A percentile compares a stretch with the other conserved stretches of the same genome.
phyloP scores from a whole-genome alignment of 2,888 invertebrate species.

The Cephus nigrinus region DNA sequence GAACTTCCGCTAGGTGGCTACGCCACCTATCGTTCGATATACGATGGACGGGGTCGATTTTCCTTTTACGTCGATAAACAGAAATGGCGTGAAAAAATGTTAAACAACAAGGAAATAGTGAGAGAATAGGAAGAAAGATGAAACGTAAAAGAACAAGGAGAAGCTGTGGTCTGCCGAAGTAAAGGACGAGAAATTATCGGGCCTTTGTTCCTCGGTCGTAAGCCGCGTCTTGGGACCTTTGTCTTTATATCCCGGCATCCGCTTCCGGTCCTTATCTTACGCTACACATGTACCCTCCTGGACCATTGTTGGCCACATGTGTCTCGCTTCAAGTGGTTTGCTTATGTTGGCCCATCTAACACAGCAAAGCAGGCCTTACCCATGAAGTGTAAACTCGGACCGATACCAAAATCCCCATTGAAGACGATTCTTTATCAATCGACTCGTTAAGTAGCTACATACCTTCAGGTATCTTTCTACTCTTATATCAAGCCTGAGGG shows the following conservation, averaged over 20 bases:
- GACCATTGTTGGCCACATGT: conserved; percentile 55
- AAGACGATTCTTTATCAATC: neutral
- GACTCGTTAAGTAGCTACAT: neutral
- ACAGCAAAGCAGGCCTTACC: conserved; percentile 28
- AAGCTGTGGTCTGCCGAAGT: neutral
- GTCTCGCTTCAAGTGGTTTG: conserved; percentile 45
- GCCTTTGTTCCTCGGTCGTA: conserved; percentile 21
- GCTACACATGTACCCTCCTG: conserved; percentile 46
- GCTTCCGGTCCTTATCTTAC: conserved; percentile 59
- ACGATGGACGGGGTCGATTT: neutral
- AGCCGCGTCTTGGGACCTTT: conserved; percentile 36
- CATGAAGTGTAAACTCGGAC: neutral
- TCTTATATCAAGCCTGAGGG: neutral
- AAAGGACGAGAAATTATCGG: conserved; percentile 29
- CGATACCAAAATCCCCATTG: neutral
- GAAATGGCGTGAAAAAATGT: neutral
- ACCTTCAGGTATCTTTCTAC: neutral
- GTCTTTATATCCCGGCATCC: conserved; percentile 50
- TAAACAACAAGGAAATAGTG: neutral
- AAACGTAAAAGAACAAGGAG: neutral
- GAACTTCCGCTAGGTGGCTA: neutral
- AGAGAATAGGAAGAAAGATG: neutral
- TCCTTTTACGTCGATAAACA: neutral
- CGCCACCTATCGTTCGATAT: neutral
- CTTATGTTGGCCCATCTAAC: conserved; percentile 51